phyloP scores from a whole-genome alignment of 2,888 invertebrate genomes.

The Microchrysa polita region DNA sequence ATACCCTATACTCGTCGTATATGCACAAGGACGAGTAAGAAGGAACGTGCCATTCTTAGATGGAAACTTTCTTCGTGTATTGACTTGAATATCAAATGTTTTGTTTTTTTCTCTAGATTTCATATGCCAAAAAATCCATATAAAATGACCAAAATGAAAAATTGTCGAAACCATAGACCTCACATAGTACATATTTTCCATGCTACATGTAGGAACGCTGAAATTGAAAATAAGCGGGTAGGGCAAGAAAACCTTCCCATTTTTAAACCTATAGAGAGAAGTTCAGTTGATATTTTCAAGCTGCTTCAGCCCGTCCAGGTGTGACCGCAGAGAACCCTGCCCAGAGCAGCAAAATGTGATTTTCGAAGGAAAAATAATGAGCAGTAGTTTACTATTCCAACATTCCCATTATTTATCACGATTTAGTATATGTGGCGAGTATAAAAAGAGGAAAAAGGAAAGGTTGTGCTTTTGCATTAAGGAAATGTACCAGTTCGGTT shows the following conservation, averaged over 20 bases:
- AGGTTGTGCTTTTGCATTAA: background rate
- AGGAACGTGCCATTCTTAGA: background rate
- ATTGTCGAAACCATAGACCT: background rate
- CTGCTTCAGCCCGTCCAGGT: no score
- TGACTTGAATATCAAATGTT: background rate
- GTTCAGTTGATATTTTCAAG: no score
- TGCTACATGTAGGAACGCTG: slow-evolving; percentile 1
- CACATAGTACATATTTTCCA: no score
- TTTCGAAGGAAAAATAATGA: slow-evolving; percentile 9
- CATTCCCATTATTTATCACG: slow-evolving; percentile 11
- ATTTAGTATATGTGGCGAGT: no score
- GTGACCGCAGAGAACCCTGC: no score
- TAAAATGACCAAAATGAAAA: slow-evolving; percentile 27
- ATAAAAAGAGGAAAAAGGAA: no score
- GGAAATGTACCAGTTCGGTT: background rate
- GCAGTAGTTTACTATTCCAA: background rate
- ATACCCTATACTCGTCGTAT: background rate
- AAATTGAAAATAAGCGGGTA: background rate
- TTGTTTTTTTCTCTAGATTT: background rate
- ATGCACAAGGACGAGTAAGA: background rate
- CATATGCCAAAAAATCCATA: slow-evolving; percentile 21
- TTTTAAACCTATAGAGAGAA: no score
- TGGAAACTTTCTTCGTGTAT: background rate
- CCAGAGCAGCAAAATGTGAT: background rate
- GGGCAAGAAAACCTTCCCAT: background rate